A percentile compares a stretch with the other conserved stretches of the same genome.
These are phyloP conservation scores for Platycercus adscitus DNA, from an alignment of 2,113 vertebrate genomes.

Conservation along the genomic window DNA sequence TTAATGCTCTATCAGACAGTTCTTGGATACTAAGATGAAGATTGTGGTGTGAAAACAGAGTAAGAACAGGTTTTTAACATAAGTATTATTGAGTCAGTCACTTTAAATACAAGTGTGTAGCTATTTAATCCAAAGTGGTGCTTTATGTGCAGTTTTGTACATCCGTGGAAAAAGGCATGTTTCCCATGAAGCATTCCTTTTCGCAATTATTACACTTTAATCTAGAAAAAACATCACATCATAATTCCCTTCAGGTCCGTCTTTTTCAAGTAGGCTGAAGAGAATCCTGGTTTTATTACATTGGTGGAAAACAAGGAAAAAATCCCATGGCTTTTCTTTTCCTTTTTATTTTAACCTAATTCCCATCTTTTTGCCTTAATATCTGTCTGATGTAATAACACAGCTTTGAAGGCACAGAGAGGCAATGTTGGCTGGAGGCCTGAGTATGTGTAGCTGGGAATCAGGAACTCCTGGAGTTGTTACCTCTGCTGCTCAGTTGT, in stretches of 20 bases:
- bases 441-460: neutral
- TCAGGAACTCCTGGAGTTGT: neutral
- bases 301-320: neutral
- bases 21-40: neutral
- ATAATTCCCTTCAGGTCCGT: neutral
- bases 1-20: neutral
- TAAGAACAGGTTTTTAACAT: neutral
- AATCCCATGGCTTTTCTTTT: neutral
- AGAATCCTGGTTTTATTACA: neutral
- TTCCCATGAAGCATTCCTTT: neutral
- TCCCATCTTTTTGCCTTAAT: neutral
- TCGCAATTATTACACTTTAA: neutral
- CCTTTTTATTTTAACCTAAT: neutral
- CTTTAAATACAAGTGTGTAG: neutral
- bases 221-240: neutral
- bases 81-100: neutral
- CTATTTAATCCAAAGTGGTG: neutral
- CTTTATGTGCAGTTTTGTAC: neutral
- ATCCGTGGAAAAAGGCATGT: neutral
- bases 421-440: neutral
- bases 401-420: neutral
- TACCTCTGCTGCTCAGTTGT: neutral
- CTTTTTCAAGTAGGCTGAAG: neutral
- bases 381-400: neutral
- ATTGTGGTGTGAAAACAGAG: neutral